These are phyloP conservation scores for Hyaena hyaena DNA, from an alignment of 2,113 vertebrate genomes.

Conservation along the genomic window DNA sequence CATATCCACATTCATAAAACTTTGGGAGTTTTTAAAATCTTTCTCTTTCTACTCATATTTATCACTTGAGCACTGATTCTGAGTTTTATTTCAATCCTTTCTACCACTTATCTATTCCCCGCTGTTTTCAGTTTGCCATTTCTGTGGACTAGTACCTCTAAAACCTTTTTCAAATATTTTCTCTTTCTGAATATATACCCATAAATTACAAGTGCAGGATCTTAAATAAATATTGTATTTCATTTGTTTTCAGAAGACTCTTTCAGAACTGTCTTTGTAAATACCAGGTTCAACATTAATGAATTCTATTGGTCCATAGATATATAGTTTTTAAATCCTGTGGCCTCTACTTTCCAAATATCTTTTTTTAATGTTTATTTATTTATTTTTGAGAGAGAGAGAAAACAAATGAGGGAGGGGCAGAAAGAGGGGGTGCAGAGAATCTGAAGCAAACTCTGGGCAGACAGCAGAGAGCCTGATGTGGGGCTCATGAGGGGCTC, in stretches of 20 bases:
- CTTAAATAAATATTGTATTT: conserved; percentile 22
- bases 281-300: background rate
- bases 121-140: background rate
- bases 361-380: background rate
- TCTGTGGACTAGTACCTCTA: background rate
- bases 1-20: background rate
- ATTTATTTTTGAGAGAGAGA: too few species aligned
- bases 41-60: conserved; percentile 27
- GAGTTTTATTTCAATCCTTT: conserved; percentile 40
- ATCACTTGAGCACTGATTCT: conserved; percentile 1
- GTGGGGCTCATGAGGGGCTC: too few species aligned
- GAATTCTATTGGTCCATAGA: background rate
- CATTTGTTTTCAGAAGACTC: conserved; percentile 7
- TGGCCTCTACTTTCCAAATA: background rate
- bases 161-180: conserved; percentile 1
- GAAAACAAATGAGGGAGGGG: too few species aligned
- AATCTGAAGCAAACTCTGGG: too few species aligned
- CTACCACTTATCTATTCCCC: background rate
- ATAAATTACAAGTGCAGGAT: background rate
- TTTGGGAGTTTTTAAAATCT: background rate
- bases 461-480: too few species aligned
- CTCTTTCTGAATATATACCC: background rate
- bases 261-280: background rate
- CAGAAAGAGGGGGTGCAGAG: too few species aligned
- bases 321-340: background rate